Base-by-base conservation (phyloP, 1,140 invertebrate species). In the Pogonomyrmex barbatus region DNA sequence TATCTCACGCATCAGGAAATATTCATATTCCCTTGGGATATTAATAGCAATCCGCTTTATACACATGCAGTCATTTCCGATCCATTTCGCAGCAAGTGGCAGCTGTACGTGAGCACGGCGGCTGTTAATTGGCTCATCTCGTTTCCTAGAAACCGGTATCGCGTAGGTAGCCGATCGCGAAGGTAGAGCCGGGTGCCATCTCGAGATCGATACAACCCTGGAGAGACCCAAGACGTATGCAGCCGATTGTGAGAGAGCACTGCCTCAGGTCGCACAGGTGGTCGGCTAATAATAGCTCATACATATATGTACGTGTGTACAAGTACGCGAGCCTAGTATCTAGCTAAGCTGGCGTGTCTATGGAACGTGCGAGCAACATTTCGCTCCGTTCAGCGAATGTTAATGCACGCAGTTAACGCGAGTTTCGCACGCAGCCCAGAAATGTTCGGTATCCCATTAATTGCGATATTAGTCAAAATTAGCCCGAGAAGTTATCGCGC, bases 261-360 rank as follows among this genome's bases (percentile, higher is more conserved):
- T 79, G 88, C 88, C 88, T 86, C 91, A 56, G 90, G 91, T 91
- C 78, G 90, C 82, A 91, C 91, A 91, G 91, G 91, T 91, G 91
- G 91, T 91, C 88, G 91, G 90, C 90, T 91, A 91, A 91, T 91
- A 91, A 91, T 91, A 91, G 88, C 90, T 85, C 76, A 52, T 82
- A 63, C n/a, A 52, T 56, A 54, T 8, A 60, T n/a, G 50, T 17
- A 79, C 47, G 9, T 14, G 85, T 79, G 67, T 68, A 45, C n/a
- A 8, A 52, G 45, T 56, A 60, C 56, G 68, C 78, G 78, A 73
- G 62, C 68, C 24, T 63, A 71, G 65, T 42, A 33, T 4, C 24
- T 68, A 36, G 52, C 73, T 63, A 2, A 60, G 75, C n/a, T 83
- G 39, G 30, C 54, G 81, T 83, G 56, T 58, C 36, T 36, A 47